Evolutionary conservation across 2,888 invertebrate species (phyloP), one percentile per base, ranked within the genome.

Genomic region (Cantharis flavilabris): DNA sequence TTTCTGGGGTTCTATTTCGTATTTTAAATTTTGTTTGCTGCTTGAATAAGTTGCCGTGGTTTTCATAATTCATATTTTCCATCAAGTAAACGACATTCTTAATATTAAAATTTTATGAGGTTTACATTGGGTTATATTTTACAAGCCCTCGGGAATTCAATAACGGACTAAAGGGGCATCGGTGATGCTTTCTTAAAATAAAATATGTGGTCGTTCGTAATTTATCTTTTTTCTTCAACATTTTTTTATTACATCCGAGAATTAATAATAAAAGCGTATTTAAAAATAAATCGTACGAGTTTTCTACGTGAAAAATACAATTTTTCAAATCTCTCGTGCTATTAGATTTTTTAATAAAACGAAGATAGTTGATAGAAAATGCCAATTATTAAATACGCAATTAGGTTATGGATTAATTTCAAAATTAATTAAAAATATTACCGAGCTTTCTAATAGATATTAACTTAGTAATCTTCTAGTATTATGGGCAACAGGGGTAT

Each of bases 21-120:
- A 5, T 49, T 13, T 49, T 5, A 33, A 33, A 33, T 33, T 33
- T 33, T 33, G 33, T 33, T 49, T 49, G 49, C 49, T 49, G 49
- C n/a, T n/a, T 49, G 49, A 49, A 49, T 49, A 49, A 49, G n/a
- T 49, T 49, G 49, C 49, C 71, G 72, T 69, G 18, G 67, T 69
- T 73, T 80, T 79, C 78, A 80, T 80, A 79, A 77, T 80, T 81
- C 80, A 80, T 79, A 78, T 79, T 81, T 79, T 81, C 80, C 82
- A 83, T 79, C 80, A 80, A 69, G 73, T 72, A 81, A 82, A 83
- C 82, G 81, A 84, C 84, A 83, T 84, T 84, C 84, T 83, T 84
- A 84, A 84, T 84, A 84, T 84, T 82, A 84, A 83, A 84, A 84
- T 84, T 84, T 84, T 84, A 84, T 80, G 83, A 83, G 83, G 74